phyloP scores from a whole-genome alignment of 2,888 invertebrate species.

The Stenurella melanura region DNA sequence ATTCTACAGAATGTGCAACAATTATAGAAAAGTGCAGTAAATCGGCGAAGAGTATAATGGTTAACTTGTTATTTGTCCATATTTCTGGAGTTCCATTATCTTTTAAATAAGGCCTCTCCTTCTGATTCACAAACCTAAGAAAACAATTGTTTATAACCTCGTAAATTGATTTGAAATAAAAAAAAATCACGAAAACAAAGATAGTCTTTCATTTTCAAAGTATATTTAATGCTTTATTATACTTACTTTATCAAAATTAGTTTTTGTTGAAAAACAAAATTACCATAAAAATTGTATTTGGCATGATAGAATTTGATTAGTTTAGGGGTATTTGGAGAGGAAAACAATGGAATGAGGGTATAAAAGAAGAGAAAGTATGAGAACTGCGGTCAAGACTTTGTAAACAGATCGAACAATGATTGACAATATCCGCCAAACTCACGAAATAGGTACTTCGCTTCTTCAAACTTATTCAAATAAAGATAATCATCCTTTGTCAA shows the following conservation, averaged over 20 bases:
- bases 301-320: conserved; percentile 52
- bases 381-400: conserved; percentile 67
- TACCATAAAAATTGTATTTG: conserved; percentile 49
- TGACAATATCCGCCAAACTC: conserved; percentile 67
- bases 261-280: conserved; percentile 46
- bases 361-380: conserved; percentile 51
- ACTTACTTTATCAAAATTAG: conserved; percentile 18
- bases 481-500: conserved; percentile 70
- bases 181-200: too few species aligned
- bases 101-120: too few species aligned
- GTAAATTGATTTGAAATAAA: too few species aligned
- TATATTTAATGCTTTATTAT: too few species aligned
- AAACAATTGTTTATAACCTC: too few species aligned
- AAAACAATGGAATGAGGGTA: conserved; percentile 56
- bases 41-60: too few species aligned
- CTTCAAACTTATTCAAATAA: conserved; percentile 67
- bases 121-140: too few species aligned
- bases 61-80: too few species aligned
- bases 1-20: too few species aligned
- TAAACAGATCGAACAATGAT: conserved; percentile 69
- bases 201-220: too few species aligned
- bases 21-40: too few species aligned
- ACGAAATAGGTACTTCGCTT: conserved; percentile 57
- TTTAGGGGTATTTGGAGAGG: conserved; percentile 54
- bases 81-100: too few species aligned